Evolutionary conservation across 2,888 invertebrate species (phyloP), one percentile per base, ranked within the genome.

Genomic region (Xanthia icteritia): DNA sequence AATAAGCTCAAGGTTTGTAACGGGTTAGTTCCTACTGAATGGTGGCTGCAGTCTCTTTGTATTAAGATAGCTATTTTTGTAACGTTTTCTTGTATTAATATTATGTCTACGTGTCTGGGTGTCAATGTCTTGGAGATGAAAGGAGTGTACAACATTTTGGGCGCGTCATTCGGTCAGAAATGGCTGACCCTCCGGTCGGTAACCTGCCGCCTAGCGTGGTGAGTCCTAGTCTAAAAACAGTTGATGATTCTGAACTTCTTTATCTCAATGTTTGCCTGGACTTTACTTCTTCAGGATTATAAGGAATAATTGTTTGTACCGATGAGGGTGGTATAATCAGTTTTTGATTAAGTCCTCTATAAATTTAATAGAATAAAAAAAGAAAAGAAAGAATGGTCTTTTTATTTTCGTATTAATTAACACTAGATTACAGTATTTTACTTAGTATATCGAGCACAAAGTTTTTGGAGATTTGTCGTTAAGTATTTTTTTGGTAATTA

Each of bases 1-100:
- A 93, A 93, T 95, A 95, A 87, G 88, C 85, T 84, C 92, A 92
- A 92, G 92, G 93, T 92, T 93, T 88, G 88, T 79, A 76, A 78
- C 82, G 56, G 48, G 36, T 82, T 80, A 86, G 83, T 82, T 89
- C 71, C 79, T 81, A n/a, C 67, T 85, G 76, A 81, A 85, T 85
- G 83, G 68, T 75, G 15, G 13, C 51, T 66, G 31, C 39, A 58
- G 36, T 56, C 27, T 82, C 85, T 89, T 88, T 88, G 88, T 88
- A 77, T 82, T 85, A 73, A 60, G 66, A 73, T 69, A 39, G 69
- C 39, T 84, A 86, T 85, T 85, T 81, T 81, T 82, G 81, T 81
- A 79, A 74, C 78, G 23, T 79, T 77, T 81, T 73, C 77, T 81
- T 82, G 82, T 77, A 76, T 80, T 77, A 78, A 82, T 73, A 75